Evolutionary conservation across 2,888 invertebrate genomes (phyloP).

Genomic region (Perdita meconis): DNA sequence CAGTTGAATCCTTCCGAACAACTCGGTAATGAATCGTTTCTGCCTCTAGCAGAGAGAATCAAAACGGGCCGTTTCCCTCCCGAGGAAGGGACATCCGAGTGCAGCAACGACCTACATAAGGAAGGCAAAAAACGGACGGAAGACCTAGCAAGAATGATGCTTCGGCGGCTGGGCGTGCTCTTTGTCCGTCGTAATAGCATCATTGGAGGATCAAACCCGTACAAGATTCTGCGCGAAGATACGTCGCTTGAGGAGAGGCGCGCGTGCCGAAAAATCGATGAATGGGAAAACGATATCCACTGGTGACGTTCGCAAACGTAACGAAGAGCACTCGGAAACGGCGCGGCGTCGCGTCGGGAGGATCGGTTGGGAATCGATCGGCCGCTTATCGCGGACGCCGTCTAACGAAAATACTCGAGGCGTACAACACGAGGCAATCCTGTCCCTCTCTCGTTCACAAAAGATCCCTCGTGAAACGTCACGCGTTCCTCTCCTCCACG

Average conservation of each 20-base stretch:
- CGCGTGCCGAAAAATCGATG: background rate
- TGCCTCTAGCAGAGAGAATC: conserved; percentile 4
- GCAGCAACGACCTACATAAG: conserved; percentile 33
- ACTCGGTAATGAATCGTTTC: conserved; percentile 42
- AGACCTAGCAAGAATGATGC: conserved; percentile 11
- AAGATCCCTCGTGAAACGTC: conserved; percentile 45
- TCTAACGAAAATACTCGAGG: conserved; percentile 27
- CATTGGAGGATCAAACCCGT: conserved; percentile 21
- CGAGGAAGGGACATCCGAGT: conserved; percentile 3
- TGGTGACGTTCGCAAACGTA: background rate
- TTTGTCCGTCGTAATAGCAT: conserved; percentile 1
- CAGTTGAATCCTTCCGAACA: conserved; percentile 17
- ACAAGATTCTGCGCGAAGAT: conserved; percentile 1
- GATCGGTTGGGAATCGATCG: conserved; percentile 28
- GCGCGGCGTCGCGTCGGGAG: background rate
- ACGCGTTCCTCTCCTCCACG: conserved; percentile 25
- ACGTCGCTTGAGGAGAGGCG: background rate
- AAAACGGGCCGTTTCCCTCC: conserved; percentile 7
- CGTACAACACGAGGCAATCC: conserved; percentile 39
- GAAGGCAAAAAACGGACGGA: background rate
- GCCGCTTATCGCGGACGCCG: conserved; percentile 11
- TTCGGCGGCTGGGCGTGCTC: conserved; percentile 17
- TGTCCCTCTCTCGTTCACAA: conserved; percentile 38
- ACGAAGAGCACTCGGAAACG: background rate
- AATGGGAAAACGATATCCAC: background rate